Evolutionary conservation across 2,113 vertebrate species (phyloP), one percentile per base, ranked within the genome.

Genomic region (Bos indicus): DNA sequence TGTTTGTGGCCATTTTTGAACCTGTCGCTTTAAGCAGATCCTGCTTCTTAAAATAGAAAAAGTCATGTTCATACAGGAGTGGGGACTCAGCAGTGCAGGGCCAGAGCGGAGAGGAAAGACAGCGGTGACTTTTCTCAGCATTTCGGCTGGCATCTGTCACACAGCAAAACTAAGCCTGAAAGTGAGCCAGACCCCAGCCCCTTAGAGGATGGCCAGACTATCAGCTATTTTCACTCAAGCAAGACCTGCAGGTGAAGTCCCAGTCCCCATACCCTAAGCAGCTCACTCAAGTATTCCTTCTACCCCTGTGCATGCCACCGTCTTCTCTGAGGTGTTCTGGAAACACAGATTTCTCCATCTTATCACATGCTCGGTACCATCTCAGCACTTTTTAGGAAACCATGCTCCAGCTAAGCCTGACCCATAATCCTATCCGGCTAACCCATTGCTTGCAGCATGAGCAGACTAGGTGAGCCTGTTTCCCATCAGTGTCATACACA

Each of bases 31-130:
- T 59, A 67, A 78, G 81, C 26, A 71, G 51, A 15, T 78, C 12
- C 36, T 74, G 67, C 67, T 59, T 87, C 74, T 92, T 95, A 52
- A 77, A 92, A 74, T 17, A 67, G 77, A 89, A 74, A 77, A 84
- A 21, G 48, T 8, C 3, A 1, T 30, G 33, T 48, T 86, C 82
- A 88, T 59, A 64, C 2, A 85, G 12, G 30, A 85, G 19, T 7
- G 60, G 83, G 88, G 30, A 51, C 8, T 40, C 46, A 36, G 77
- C 2, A 4, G 33, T 26, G 3, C 1, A 1, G 48, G 23, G 43
- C 25, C n/a, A 62, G 26, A n/a, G 74, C 0, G 1, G 40, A 90
- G 36, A 88, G 46, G 90, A 59, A 59, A 60, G 48, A 30, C 19
- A 0, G 1, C 4, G 6, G 28, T 1, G 12, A 90, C 82, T n/a